Evolutionary conservation across 1,140 invertebrate species (phyloP), one percentile per base, ranked within the genome.

Genomic region (Apis dorsata): DNA sequence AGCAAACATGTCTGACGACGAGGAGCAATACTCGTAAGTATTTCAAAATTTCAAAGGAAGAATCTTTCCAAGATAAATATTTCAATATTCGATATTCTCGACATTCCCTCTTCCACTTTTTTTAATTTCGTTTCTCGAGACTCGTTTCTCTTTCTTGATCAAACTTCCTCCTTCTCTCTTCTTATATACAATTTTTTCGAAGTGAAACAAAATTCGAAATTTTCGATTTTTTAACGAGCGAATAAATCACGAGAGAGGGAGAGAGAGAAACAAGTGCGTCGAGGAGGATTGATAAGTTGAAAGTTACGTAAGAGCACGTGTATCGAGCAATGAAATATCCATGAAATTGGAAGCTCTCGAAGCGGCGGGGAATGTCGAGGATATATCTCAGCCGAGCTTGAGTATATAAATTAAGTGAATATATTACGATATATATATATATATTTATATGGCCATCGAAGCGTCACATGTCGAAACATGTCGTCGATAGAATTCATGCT

Each of bases 21-120:
- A 94, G 92, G 93, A 94, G 74, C 93, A 94, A 93, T 94, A 94
- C 93, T 94, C 93, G 93, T 94, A 90, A 94, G 93, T 94, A 94
- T 82, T 62, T 21, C n/a, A 49, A 59, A 62, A 44, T 44, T 44
- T 19, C 19, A 44, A 5, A 44, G 15, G 21, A 12, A 53, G 4
- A 24, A 53, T 19, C 13, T 51, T 15, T 12, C 4, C 28, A 28
- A 17, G 7, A 21, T 44, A 44, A 44, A 44, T 44, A 44, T 44
- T 44, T 21, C 0, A 28, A 62, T 51, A 19, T 10, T 8, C 60
- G 2, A n/a, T 0, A 9, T 13, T 15, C 73, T 60, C 65, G 73
- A 55, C 72, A 12, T 70, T 82, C 80, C 4, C 12, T n/a, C 53
- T 19, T 44, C 17, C 49, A 21, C 0, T 9, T 17, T 24, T 66